These are phyloP conservation scores for Mormyrus lacerda DNA, from an alignment of 2,113 vertebrate species.

Conservation along the genomic window DNA sequence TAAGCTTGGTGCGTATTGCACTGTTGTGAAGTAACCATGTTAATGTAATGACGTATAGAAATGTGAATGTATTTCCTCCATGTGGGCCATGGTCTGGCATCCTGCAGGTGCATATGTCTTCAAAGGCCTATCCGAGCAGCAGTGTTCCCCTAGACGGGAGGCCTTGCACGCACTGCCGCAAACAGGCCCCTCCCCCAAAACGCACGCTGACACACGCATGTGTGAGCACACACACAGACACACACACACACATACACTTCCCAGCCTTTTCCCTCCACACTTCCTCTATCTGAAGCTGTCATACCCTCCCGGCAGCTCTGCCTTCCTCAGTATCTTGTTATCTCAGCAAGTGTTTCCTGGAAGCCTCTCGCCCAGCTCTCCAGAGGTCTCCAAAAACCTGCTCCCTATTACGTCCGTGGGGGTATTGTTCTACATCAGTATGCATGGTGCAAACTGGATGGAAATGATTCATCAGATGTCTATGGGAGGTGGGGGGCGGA, in stretches of 20 bases:
- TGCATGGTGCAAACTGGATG: constrained; percentile 52
- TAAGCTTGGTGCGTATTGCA: background rate
- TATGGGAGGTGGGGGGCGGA: constrained; percentile 13
- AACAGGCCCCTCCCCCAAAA: constrained; percentile 1
- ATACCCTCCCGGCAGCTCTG: constrained; percentile 45
- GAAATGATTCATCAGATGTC: constrained; percentile 58
- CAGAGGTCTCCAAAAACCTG: constrained; percentile 45
- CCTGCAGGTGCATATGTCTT: background rate
- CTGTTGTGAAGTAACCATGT: background rate
- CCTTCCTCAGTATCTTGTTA: constrained; percentile 62
- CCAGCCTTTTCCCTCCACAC: constrained; percentile 5
- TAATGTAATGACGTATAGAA: background rate
- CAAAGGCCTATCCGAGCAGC: background rate
- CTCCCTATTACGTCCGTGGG: constrained; percentile 31
- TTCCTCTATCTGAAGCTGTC: constrained; percentile 24
- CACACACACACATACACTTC: constrained; percentile 31
- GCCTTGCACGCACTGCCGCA: constrained; percentile 12
- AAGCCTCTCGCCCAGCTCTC: constrained; percentile 47
- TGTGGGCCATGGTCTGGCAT: background rate
- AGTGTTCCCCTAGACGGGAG: constrained; percentile 6
- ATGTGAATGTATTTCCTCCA: background rate
- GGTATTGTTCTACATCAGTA: constrained; percentile 57
- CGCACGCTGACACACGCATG: background rate
- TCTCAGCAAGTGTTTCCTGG: constrained; percentile 64
- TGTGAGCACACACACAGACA: background rate